These are phyloP conservation scores for Mythimna loreyi DNA, from an alignment of 2,888 invertebrate species.

Conservation along the genomic window DNA sequence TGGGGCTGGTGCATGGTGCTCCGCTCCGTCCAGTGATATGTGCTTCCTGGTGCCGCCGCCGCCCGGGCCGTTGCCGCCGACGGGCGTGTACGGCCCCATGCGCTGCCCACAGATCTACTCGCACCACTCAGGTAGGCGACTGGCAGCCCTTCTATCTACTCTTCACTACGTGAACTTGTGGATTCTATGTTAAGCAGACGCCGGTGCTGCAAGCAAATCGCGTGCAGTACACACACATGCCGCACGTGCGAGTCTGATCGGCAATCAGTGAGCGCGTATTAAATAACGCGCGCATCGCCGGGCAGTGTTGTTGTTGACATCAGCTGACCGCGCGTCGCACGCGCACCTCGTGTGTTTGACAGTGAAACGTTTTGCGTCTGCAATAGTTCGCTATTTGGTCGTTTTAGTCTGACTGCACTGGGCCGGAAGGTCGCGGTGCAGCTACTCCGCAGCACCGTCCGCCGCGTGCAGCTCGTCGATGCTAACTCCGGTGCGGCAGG, in stretches of 20 bases:
- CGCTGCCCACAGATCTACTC: slow-evolving; percentile 36
- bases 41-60: slow-evolving; percentile 67
- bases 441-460: background rate
- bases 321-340: slow-evolving; percentile 15
- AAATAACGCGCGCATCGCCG: slow-evolving; percentile 18
- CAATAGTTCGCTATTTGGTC: background rate
- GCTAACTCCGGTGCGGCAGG: background rate
- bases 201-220: slow-evolving; percentile 26
- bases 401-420: background rate
- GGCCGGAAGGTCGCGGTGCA: background rate
- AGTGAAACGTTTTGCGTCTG: background rate
- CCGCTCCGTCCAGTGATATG: slow-evolving; percentile 52
- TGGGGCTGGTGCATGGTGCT: slow-evolving; percentile 68
- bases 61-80: slow-evolving; percentile 56
- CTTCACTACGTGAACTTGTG: background rate
- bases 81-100: background rate
- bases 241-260: slow-evolving; percentile 17
- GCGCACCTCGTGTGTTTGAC: background rate
- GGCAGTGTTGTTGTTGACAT: slow-evolving; percentile 29
- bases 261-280: slow-evolving; percentile 34
- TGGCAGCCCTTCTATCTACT: background rate
- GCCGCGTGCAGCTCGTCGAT: background rate
- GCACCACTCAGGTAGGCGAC: slow-evolving; percentile 50
- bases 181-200: slow-evolving; percentile 13
- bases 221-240: background rate